These are phyloP conservation scores for Lepidotrigona ventralis DNA, from an alignment of 1,140 invertebrate genomes.

Conservation along the genomic window DNA sequence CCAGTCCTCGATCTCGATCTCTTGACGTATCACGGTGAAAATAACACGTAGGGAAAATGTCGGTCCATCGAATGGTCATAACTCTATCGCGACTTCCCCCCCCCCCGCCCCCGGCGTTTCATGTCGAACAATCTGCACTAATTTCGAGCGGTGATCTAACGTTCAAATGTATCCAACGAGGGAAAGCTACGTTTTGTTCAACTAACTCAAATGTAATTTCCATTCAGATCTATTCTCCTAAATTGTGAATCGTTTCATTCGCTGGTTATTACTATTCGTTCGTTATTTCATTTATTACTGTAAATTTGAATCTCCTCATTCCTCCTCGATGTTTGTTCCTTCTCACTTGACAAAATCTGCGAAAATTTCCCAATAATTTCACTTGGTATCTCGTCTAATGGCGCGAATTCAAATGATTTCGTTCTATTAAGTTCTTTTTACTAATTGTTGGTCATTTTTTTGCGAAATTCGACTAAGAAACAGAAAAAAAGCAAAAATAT, in stretches of 20 bases:
- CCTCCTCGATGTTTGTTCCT: no score
- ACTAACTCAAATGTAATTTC: no score
- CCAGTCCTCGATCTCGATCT: background rate
- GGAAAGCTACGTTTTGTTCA: no score
- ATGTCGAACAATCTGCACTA: background rate
- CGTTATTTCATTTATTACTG: no score
- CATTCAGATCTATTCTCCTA: no score
- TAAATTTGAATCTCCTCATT: no score
- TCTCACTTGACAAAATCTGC: background rate
- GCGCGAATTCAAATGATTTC: constrained; percentile 55
- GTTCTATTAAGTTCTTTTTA: constrained; percentile 66
- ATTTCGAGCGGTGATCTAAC: background rate
- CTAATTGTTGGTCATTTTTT: constrained; percentile 64
- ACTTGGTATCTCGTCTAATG: constrained; percentile 58
- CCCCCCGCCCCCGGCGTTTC: background rate
- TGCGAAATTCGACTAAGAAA: constrained; percentile 8
- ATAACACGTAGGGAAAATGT: background rate
- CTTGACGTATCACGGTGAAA: background rate
- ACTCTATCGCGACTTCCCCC: background rate
- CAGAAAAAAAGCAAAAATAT: background rate
- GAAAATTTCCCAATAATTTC: background rate
- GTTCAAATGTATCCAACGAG: no score
- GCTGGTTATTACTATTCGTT: no score
- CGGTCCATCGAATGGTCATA: background rate
- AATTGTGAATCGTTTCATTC: no score